These are phyloP conservation scores for Pentalonia nigronervosa DNA, from an alignment of 1,140 invertebrate species.

Conservation along the genomic window DNA sequence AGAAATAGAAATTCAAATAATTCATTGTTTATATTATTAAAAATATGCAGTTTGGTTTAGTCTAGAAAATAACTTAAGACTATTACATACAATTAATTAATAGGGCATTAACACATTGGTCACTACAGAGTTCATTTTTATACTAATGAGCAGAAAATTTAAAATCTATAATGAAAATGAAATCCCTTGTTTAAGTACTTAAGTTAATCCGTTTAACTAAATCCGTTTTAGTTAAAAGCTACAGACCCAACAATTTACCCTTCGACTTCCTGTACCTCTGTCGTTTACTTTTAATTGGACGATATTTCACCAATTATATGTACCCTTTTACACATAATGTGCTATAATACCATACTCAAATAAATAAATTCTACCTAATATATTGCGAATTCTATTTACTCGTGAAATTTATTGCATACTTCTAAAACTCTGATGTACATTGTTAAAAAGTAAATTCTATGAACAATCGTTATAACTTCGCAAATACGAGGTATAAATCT, in stretches of 20 bases:
- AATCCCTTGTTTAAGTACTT: background rate
- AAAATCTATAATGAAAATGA: background rate
- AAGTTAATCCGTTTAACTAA: conserved; percentile 18
- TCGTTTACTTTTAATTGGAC: conserved; percentile 4
- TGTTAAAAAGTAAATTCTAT: background rate
- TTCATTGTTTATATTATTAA: background rate
- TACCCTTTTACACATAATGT: conserved; percentile 4
- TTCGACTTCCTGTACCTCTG: background rate
- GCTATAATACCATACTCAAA: conserved; percentile 16
- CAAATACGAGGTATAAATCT: background rate
- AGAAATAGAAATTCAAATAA: background rate
- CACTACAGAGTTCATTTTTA: background rate
- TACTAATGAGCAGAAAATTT: background rate
- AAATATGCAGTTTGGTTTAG: background rate
- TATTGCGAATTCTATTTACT: background rate
- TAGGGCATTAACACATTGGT: background rate
- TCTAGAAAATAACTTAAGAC: background rate
- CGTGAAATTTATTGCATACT: background rate
- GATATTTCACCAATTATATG: conserved; percentile 16
- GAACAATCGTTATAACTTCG: background rate
- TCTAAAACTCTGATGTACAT: background rate
- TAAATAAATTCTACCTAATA: background rate
- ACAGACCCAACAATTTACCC: background rate
- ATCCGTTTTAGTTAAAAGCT: conserved; percentile 12
- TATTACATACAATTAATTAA: background rate